Base-by-base conservation (phyloP, 2,888 invertebrate genomes). In the Chaitophorus viminalis region DNA sequence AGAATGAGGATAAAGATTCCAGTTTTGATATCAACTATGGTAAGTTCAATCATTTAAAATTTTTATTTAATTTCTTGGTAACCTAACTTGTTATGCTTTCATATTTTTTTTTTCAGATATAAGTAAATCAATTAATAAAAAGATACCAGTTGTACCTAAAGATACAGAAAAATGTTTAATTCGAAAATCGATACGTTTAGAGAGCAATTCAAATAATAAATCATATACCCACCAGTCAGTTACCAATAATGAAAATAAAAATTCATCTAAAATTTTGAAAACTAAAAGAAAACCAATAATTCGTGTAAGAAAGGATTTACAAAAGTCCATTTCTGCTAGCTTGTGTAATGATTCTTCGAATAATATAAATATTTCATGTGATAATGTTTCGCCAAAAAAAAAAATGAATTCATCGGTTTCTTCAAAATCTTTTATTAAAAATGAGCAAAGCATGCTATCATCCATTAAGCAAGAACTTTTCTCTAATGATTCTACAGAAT, bases 281-380 rank as follows among this genome's bases (percentile, higher is more conserved):
- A 29, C 4, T 18, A 78, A 72, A 29, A 33, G n/a, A 8, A 60
- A 70, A 60, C 72, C 78, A 25, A 29, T 25, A 31, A 79, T 86
- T 79, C 0, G 39, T 8, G 46, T 72, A 29, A 78, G 74, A 86
- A 60, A 60, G 11, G 86, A 79, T 74, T n/a, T 86, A 36, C 36
- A 72, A 4, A 29, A 14, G 8, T 29, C 70, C 14, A 6, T 3
- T 60, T 74, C 54, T 54, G 18, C 11, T 2, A n/a, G 4, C 5
- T 65, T 14, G 46, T 68, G 33, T 17, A 68, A 85, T 31, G 36
- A 25, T 25, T 36, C 36, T 2, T 4, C 8, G 46, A 11, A 46
- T 46, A 46, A 46, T 3, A 46, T 14, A 46, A 46, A 46, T 46
- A 46, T 1, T 11, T 14, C 14, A 14, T 11, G 1, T 1, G 46